Percentiles rank a stretch among this genome's conserved stretches.
These are phyloP conservation scores for Pseudomugil gertrudae DNA, from an alignment of 2,797 vertebrate genomes.

Conservation along the genomic window DNA sequence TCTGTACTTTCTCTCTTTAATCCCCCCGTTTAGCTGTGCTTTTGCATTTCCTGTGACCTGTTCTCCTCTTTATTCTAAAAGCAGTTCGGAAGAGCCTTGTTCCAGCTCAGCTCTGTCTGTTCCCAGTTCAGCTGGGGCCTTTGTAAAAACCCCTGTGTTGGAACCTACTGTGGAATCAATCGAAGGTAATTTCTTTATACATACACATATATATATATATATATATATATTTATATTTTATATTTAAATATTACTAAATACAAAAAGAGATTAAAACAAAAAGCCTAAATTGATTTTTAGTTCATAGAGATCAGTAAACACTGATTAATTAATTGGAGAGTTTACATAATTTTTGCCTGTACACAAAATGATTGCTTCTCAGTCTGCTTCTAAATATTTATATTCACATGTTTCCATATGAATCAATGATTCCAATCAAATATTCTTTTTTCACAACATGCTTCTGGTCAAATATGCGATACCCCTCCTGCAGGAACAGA, in stretches of 20 bases:
- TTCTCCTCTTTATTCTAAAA: conserved; percentile 6
- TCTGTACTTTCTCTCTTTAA: not conserved
- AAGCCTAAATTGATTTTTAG: not conserved
- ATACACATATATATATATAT: no score
- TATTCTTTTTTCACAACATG: conserved; percentile 37
- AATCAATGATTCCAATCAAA: conserved; percentile 3
- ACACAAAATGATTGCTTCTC: not conserved
- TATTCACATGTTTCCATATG: not conserved
- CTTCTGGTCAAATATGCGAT: conserved; percentile 46
- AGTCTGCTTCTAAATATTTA: not conserved
- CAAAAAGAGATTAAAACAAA: not conserved
- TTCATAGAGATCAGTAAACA: not conserved
- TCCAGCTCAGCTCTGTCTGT: conserved; percentile 44
- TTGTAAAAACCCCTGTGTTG: conserved; percentile 46
- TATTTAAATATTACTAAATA: conserved; percentile 1
- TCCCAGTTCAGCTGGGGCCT: conserved; percentile 60
- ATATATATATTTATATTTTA: not conserved
- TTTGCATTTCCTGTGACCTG: conserved; percentile 4
- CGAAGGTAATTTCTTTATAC: conserved; percentile 63
- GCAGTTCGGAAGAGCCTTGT: conserved; percentile 70
- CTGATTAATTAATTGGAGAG: no score
- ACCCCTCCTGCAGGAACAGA: conserved; percentile 26
- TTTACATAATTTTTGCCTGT: no score
- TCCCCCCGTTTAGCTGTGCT: not conserved
- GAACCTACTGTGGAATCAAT: conserved; percentile 59